A percentile compares a stretch with the other conserved stretches of the same genome.
These are phyloP conservation scores for Candidula unifasciata DNA, from an alignment of 2,888 invertebrate species.

Conservation along the genomic window DNA sequence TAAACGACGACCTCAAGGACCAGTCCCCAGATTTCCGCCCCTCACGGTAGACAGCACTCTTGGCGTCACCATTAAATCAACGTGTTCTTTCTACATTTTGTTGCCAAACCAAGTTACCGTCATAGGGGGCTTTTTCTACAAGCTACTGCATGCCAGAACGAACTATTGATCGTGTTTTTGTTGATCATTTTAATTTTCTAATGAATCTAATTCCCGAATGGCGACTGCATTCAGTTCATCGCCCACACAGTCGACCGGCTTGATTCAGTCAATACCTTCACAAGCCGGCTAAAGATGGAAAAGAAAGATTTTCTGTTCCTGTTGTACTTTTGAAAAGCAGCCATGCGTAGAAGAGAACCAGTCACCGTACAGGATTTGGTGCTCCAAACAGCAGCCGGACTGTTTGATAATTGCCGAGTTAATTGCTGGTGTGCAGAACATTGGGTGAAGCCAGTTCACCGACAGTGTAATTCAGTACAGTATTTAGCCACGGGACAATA, in stretches of 20 bases:
- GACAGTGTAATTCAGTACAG: background rate
- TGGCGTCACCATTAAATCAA: too few species aligned
- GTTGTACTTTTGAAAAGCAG: background rate
- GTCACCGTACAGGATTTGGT: background rate
- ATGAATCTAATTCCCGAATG: background rate
- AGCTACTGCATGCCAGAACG: too few species aligned
- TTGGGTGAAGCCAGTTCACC: background rate
- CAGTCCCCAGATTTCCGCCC: too few species aligned
- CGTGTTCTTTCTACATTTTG: too few species aligned
- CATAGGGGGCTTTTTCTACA: too few species aligned
- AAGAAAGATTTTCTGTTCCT: background rate
- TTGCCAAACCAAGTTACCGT: too few species aligned
- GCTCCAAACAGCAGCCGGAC: background rate
- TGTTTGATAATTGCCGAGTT: background rate
- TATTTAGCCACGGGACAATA: background rate
- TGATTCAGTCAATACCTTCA: conserved; percentile 4
- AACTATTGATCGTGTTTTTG: too few species aligned
- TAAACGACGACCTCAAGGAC: too few species aligned
- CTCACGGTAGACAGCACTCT: too few species aligned
- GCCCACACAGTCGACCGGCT: background rate
- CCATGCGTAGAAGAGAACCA: background rate
- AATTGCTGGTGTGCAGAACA: background rate
- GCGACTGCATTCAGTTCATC: background rate
- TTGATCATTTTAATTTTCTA: too few species aligned
- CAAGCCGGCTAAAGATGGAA: background rate